Base-by-base conservation (phyloP, 2,888 invertebrate species). In the Serrognathus titanus region DNA sequence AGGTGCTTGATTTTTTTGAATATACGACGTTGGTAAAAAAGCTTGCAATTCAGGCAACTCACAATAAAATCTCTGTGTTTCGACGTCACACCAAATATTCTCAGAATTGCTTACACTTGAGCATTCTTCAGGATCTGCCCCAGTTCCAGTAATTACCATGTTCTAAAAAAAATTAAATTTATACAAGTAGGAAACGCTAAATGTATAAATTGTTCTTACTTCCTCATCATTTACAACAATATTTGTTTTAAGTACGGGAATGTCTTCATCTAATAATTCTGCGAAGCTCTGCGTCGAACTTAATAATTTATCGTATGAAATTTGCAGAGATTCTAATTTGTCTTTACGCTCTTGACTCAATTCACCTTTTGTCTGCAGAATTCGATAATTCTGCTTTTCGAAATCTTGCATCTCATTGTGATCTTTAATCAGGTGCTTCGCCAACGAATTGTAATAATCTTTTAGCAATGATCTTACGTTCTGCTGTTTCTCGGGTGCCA, bases 11-110 rank as follows among this genome's bases (percentile, higher is more conserved):
- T 85, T 83, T 69, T 85, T 85, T 40, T 84, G 77, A 9, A 82
- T 80, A 70, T 82, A 84, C 67, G 87, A 87, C 62, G 90, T 89
- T 0, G 97, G 97, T 70, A 98, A 82, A 73, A 94, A 93, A 13
- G 92, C 92, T 71, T 92, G 90, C 53, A 98, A 80, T 79, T 97
- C 95, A 0, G 95, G 94, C 52, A 97, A 78, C 71, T 89, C 90
- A 64, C 94, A 94, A 74, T 98, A 98, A 76, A 98, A 97, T 58
- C 89, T 85, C 71, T 94, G 86, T 0, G 95, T 94, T 72, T 98
- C 97, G 66, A 96, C 94, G 79, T 98, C 97, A 66, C 97, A 97
- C 94, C 94, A 96, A 6, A 86, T 71, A 58, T 71, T 74, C 57
- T 77, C 77, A 10, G 71, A 63, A 59, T 68, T 74, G 0, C 63